Percentiles rank a stretch among this genome's conserved stretches.
phyloP scores from a whole-genome alignment of 2,797 vertebrate genomes.

The Phalanger gymnotis region DNA sequence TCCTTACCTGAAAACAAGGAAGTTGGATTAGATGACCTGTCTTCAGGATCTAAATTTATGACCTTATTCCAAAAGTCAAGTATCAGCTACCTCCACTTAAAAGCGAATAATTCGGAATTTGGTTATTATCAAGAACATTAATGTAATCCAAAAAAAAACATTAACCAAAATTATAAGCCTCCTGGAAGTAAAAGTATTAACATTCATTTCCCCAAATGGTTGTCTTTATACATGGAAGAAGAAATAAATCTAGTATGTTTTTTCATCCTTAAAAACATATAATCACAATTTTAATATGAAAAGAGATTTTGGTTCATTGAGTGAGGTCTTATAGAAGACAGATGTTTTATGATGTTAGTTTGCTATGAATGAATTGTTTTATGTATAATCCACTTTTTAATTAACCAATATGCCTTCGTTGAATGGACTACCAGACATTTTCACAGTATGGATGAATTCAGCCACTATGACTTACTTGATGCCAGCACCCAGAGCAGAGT shows the following conservation, averaged over 20 bases:
- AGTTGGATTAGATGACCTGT: not conserved
- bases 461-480: conserved; percentile 97
- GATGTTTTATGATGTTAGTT: not conserved
- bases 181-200: conserved; percentile 31
- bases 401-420: conserved; percentile 50
- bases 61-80: not conserved
- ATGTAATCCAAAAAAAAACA: conserved; percentile 60
- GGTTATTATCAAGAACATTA: conserved; percentile 51
- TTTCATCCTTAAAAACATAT: conserved; percentile 16
- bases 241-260: not conserved
- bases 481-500: conserved; percentile 90
- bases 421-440: conserved; percentile 89
- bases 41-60: not conserved
- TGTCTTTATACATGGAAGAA: conserved; percentile 34
- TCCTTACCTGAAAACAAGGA: not conserved
- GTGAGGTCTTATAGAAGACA: not conserved
- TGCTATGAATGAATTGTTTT: not conserved
- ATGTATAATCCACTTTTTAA: not conserved
- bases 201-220: conserved; percentile 18
- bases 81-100: conserved; percentile 3
- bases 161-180: conserved; percentile 7
- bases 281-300: conserved; percentile 25
- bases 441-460: conserved; percentile 99
- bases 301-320: not conserved
- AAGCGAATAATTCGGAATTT: conserved; percentile 8